phyloP scores from a whole-genome alignment of 1,140 invertebrate species.

The Heliconius melpomene region DNA sequence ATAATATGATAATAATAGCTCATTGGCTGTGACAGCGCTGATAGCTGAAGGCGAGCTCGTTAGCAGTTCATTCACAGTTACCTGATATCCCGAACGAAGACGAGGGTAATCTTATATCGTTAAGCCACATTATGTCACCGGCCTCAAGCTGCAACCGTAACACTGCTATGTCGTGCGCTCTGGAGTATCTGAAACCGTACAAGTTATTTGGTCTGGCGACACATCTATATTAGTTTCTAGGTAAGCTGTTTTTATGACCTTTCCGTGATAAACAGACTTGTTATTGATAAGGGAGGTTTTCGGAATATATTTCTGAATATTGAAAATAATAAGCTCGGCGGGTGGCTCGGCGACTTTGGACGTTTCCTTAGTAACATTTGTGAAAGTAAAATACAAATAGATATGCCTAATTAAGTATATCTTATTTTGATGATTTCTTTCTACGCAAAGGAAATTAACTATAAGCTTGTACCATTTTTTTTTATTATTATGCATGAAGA shows the following conservation, averaged over 20 bases:
- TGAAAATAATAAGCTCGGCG: slow-evolving; percentile 13
- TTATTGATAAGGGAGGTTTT: slow-evolving; percentile 22
- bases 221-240: slow-evolving; percentile 24
- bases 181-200: slow-evolving; percentile 65
- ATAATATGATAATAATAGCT: slow-evolving; percentile 41
- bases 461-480: background rate
- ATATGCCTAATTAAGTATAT: background rate
- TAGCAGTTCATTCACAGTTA: slow-evolving; percentile 54
- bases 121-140: slow-evolving; percentile 53
- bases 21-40: slow-evolving; percentile 40
- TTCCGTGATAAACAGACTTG: slow-evolving; percentile 29
- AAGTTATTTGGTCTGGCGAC: slow-evolving; percentile 34
- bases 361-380: background rate
- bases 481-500: background rate
- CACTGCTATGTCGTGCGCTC: slow-evolving; percentile 68
- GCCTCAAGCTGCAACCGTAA: slow-evolving; percentile 54
- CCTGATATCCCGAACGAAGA: slow-evolving; percentile 68
- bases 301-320: slow-evolving; percentile 18
- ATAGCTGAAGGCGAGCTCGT: slow-evolving; percentile 39
- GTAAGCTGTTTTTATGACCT: slow-evolving; percentile 36
- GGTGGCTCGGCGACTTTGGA: background rate
- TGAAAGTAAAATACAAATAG: background rate
- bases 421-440: background rate
- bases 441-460: background rate
- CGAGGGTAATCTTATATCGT: slow-evolving; percentile 55